Conservation (phyloP, 53 echinoderm and acorn worm genomes). For the Hippasteria phrygiana region DNA sequence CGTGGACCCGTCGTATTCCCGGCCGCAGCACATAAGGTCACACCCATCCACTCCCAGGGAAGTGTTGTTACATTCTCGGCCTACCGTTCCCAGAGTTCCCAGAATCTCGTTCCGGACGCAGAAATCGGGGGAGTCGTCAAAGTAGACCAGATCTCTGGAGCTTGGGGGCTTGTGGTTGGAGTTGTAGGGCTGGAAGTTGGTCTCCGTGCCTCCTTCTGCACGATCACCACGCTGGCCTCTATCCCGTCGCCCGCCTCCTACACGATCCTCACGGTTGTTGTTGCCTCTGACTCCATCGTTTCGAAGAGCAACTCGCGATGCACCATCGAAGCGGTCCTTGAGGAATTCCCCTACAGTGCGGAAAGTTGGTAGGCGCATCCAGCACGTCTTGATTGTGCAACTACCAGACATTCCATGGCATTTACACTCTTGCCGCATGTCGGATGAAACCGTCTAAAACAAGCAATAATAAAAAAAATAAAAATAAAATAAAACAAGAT, state of each 20-base stretch:
- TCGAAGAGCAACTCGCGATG: slow-evolving; percentile 83
- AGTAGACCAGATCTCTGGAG: slow-evolving; percentile 88
- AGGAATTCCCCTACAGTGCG: slow-evolving; percentile 82
- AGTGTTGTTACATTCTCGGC: slow-evolving; percentile 92
- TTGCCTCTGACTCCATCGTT: slow-evolving; percentile 84
- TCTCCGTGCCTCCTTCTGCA: slow-evolving; percentile 36
- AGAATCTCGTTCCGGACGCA: slow-evolving; percentile 79
- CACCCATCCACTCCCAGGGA: slow-evolving; percentile 96
- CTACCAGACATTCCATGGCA: slow-evolving; percentile 99
- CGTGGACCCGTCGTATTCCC: slow-evolving; percentile 79
- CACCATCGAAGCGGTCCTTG: slow-evolving; percentile 97
- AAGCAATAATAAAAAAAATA: too few species aligned
- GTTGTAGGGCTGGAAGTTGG: slow-evolving; percentile 86
- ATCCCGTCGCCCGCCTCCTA: slow-evolving; percentile 28
- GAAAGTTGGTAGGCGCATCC: slow-evolving; percentile 95
- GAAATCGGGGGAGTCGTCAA: slow-evolving; percentile 95
- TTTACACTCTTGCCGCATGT: slow-evolving; percentile 92
- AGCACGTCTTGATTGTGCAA: slow-evolving; percentile 91
- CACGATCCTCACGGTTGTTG: not conserved
- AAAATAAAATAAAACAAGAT: too few species aligned
- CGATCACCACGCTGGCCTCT: slow-evolving; percentile 26
- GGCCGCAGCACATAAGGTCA: slow-evolving; percentile 92
- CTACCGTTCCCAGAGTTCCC: slow-evolving; percentile 82
- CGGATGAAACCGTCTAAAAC: slow-evolving; percentile 83
- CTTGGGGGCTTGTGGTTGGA: slow-evolving; percentile 87